phyloP scores from a whole-genome alignment of 2,888 invertebrate genomes.

The Blera fallax region DNA sequence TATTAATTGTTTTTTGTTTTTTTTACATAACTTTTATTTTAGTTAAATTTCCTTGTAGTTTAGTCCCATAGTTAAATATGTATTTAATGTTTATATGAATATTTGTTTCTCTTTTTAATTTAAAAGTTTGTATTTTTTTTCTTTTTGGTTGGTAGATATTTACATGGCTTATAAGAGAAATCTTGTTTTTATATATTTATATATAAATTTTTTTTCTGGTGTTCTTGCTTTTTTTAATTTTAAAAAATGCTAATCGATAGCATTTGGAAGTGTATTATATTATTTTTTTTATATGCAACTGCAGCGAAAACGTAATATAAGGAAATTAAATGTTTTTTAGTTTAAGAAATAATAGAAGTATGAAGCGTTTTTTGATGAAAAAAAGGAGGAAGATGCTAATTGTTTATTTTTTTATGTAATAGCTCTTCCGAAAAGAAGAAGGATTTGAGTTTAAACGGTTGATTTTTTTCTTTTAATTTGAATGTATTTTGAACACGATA shows the following conservation, averaged over 20 bases:
- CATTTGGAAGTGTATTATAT: constrained; percentile 26
- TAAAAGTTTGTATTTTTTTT: constrained; percentile 1
- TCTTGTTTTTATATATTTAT: constrained; percentile 3
- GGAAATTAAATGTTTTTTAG: too few species aligned
- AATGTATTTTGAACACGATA: too few species aligned
- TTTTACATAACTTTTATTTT: not conserved
- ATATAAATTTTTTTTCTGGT: not conserved
- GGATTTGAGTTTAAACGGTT: too few species aligned
- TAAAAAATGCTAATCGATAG: constrained; percentile 5
- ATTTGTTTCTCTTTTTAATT: not conserved
- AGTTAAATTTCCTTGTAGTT: constrained; percentile 11
- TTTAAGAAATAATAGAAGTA: too few species aligned
- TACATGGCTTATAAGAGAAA: constrained; percentile 15
- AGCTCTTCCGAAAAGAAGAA: too few species aligned
- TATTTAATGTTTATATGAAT: constrained; percentile 1
- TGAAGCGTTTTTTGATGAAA: too few species aligned
- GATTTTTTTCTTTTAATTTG: too few species aligned
- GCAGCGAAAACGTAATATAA: not conserved
- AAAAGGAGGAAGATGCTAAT: too few species aligned
- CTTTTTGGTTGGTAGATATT: constrained; percentile 32
- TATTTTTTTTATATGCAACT: not conserved
- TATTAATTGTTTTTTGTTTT: constrained; percentile 1
- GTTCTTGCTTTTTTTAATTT: not conserved
- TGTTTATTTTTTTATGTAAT: too few species aligned
- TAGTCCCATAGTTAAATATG: constrained; percentile 46